Conservation (phyloP, 2,113 vertebrate genomes). For the Salvator merianae region DNA sequence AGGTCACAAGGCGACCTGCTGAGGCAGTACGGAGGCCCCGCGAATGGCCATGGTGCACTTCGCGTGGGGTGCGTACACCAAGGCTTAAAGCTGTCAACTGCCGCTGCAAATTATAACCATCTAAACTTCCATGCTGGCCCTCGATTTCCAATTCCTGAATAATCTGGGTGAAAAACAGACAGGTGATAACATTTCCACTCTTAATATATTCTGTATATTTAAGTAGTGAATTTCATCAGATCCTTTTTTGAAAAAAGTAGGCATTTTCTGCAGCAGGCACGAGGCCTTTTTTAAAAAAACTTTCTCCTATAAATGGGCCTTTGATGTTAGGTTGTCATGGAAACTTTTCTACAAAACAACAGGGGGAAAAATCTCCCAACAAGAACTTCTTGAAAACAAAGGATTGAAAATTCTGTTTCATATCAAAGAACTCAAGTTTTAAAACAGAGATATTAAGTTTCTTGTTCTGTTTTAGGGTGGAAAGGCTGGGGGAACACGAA, state of each 20-base stretch:
- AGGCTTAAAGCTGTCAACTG: too few relatives aligned
- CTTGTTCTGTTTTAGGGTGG: neutral
- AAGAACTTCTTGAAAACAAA: conserved; percentile 23
- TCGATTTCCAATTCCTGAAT: neutral
- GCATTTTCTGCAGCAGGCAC: conserved; percentile 14
- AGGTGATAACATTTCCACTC: neutral
- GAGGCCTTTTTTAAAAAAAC: conserved; percentile 5
- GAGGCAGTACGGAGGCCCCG: too few relatives aligned
- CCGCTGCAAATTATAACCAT: neutral
- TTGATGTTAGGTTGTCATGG: conserved; percentile 56
- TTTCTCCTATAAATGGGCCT: conserved; percentile 27
- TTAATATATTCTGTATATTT: neutral
- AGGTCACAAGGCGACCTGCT: too few relatives aligned
- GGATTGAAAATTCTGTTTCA: neutral
- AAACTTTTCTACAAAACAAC: conserved; percentile 42
- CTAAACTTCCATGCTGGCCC: neutral
- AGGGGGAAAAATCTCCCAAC: neutral
- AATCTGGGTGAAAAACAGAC: neutral
- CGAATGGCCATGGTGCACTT: too few relatives aligned
- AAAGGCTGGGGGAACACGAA: conserved; percentile 12
- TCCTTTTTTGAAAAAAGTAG: conserved; percentile 18
- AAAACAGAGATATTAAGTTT: neutral
- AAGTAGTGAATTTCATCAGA: neutral
- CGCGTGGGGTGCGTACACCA: too few relatives aligned
- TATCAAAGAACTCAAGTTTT: conserved; percentile 6